Evolutionary conservation across 2,113 vertebrate genomes (phyloP), one percentile per base, ranked within the genome.

Genomic region (Haplochromis vanheusdeni): DNA sequence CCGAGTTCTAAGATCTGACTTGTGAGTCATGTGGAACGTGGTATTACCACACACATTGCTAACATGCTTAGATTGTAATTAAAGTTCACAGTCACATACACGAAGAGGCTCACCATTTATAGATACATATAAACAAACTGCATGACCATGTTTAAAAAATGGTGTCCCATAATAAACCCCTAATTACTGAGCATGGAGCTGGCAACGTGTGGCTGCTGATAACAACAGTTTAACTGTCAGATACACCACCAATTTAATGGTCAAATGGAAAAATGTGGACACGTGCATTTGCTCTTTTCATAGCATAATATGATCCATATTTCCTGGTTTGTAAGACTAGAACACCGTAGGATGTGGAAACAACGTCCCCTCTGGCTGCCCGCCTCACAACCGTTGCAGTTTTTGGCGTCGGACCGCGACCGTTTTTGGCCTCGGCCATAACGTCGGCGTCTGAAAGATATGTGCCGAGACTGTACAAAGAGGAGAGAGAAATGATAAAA

Each of bases 401-500:
- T 77, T 77, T 77, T 77, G 70, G 70, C 42, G 6, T 77, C 6
- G 42, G 70, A 77, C 42, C 26, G 70, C 42, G 6, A 77, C 70
- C 42, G 5, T 49, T 77, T 77, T 77, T 77, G 70, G 70, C 21
- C 37, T 26, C 7, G 21, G 68, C 70, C 70, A 12, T 77, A 77
- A 49, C 4, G 42, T 49, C 42, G 42, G 70, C 42, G 26, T 77
- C 70, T 77, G 23, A 49, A 49, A 77, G 70, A 77, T 77, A 49
- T 77, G 70, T 77, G 70, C 70, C 26, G 70, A 77, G 26, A 92
- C 92, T 86, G 92, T 93, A 93, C 92, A 92, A 93, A 92, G 88
- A 92, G 87, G 91, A 91, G 92, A 87, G 86, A 85, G 91, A 86
- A 93, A 95, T 94, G 91, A 94, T 94, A 93, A 95, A 95, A 92